Percentiles rank a stretch among this genome's conserved stretches.
Conservation (phyloP, 2,113 vertebrate species). For the Rhadina sibilatrix region DNA sequence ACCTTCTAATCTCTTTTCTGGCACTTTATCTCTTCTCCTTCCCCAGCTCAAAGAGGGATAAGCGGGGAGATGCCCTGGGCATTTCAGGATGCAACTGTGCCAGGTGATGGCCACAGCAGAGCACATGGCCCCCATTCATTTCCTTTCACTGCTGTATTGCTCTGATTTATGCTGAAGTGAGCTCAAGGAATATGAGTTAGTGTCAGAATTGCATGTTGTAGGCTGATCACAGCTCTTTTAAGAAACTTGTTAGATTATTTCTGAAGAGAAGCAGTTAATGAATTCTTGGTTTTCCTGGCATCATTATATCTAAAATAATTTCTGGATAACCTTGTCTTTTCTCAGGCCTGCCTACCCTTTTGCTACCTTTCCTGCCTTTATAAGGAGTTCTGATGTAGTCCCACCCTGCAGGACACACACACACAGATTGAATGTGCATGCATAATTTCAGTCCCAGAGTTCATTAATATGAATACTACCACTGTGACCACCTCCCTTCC, state of each 20-base stretch:
- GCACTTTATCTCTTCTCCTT: not conserved
- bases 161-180: not conserved
- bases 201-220: not conserved
- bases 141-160: not conserved
- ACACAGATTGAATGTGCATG: not conserved
- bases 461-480: not conserved
- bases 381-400: not conserved
- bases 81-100: not conserved
- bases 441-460: not conserved
- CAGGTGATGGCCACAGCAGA: not conserved
- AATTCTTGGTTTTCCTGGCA: not conserved
- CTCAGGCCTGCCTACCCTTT: not conserved
- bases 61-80: not conserved
- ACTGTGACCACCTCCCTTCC: not conserved
- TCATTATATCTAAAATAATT: not conserved
- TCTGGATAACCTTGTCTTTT: not conserved
- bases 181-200: not conserved
- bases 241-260: not conserved
- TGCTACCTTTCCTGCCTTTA: not conserved
- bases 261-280: not conserved
- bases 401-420: not conserved
- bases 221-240: not conserved
- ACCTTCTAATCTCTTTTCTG: not conserved
- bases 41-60: not conserved
- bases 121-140: rapidly evolving